A percentile compares a stretch with the other conserved stretches of the same genome.
These are phyloP conservation scores for Hemicentrotus pulcherrimus DNA, from an alignment of 35 echinoderm and acorn worm genomes.

Conservation along the genomic window DNA sequence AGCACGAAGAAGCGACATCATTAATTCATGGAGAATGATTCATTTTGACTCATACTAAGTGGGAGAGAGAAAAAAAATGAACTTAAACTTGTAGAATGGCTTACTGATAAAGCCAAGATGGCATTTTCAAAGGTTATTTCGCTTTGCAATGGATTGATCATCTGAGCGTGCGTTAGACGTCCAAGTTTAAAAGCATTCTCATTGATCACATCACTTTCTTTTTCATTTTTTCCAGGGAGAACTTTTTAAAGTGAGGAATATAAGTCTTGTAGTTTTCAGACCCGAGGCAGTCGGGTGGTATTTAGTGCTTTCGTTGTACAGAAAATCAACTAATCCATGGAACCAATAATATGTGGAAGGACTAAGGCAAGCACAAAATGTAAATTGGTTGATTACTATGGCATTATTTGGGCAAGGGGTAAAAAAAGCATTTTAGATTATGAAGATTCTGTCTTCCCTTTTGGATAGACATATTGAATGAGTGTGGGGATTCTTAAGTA, in stretches of 20 bases:
- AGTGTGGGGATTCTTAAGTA: too few relatives aligned
- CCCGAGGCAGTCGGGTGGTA: too few relatives aligned
- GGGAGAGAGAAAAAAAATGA: background rate
- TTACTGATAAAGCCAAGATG: background rate
- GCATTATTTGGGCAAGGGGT: too few relatives aligned
- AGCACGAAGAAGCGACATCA: background rate
- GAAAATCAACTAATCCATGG: too few relatives aligned
- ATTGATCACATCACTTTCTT: background rate
- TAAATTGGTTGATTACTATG: too few relatives aligned
- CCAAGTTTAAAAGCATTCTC: slow-evolving; percentile 11
- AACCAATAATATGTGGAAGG: too few relatives aligned
- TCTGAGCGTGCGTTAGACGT: background rate
- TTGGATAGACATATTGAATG: too few relatives aligned
- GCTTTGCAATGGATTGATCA: background rate
- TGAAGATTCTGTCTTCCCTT: too few relatives aligned
- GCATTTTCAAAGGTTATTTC: background rate
- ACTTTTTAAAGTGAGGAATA: background rate
- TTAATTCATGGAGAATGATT: background rate
- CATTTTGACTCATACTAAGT: background rate
- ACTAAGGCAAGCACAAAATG: too few relatives aligned
- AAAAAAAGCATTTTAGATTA: too few relatives aligned
- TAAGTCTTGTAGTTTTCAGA: background rate
- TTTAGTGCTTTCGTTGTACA: too few relatives aligned
- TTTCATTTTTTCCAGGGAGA: background rate
- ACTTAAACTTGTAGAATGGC: background rate